Percentiles rank a stretch among this genome's conserved stretches.
Evolutionary conservation across 2,888 invertebrate genomes (phyloP).

Genomic region (Polydrusus tereticollis): DNA sequence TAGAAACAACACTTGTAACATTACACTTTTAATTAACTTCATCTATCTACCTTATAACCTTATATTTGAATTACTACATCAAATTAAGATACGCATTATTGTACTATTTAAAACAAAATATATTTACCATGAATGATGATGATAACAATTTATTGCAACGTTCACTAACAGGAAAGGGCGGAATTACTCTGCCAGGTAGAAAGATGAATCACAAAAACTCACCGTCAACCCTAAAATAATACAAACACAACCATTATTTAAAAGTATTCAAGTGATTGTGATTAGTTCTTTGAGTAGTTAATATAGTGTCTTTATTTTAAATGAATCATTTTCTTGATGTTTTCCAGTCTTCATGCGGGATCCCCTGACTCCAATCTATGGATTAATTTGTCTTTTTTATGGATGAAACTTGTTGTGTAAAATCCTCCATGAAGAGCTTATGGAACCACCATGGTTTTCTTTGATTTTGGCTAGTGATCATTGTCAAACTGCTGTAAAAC

Average conservation of each 20-base stretch:
- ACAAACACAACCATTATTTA: neutral
- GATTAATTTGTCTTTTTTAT: no score
- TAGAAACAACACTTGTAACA: no score
- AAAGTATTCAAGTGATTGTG: neutral
- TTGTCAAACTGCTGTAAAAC: no score
- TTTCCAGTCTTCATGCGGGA: no score
- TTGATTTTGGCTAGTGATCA: no score
- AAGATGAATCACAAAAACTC: neutral
- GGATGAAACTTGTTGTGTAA: no score
- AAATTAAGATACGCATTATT: neutral
- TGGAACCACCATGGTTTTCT: no score
- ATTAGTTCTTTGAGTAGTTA: neutral
- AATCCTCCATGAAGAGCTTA: no score
- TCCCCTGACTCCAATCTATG: no score
- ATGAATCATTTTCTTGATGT: neutral
- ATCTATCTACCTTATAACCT: no score
- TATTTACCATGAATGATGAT: neutral
- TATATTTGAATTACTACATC: no score
- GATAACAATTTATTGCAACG: conserved; percentile 9
- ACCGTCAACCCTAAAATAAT: neutral
- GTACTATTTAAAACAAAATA: neutral
- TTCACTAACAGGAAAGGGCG: neutral
- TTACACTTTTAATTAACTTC: no score
- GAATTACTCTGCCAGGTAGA: neutral
- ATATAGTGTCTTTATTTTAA: neutral